phyloP scores from a whole-genome alignment of 2,797 vertebrate genomes.

The Sebastes taczanowskii region DNA sequence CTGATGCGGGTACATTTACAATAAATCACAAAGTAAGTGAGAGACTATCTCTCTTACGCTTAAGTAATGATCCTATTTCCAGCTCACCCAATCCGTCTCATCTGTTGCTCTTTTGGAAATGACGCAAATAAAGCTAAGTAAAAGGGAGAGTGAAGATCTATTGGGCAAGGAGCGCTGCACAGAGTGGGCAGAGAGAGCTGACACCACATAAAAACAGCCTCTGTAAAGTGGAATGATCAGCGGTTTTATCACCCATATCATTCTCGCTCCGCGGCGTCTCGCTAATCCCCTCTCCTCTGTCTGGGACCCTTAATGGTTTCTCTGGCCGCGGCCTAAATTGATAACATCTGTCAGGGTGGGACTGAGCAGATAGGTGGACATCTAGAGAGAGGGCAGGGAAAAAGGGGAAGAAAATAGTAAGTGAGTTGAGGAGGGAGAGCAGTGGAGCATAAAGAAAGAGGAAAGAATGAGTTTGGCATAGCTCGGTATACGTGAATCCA shows the following conservation, averaged over 20 bases:
- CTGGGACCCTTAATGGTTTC: slow-evolving; percentile 63
- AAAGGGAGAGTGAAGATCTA: slow-evolving; percentile 30
- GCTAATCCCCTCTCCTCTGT: slow-evolving; percentile 54
- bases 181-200: slow-evolving; percentile 35
- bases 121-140: slow-evolving; percentile 36
- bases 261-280: slow-evolving; percentile 48
- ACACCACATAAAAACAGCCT: slow-evolving; percentile 44
- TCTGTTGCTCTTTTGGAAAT: slow-evolving; percentile 47
- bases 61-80: slow-evolving; percentile 47
- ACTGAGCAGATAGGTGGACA: slow-evolving; percentile 41
- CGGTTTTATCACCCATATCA: slow-evolving; percentile 62
- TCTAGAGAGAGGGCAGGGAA: slow-evolving; percentile 19
- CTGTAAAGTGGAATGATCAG: slow-evolving; percentile 65
- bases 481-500: background rate
- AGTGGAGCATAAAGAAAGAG: slow-evolving; percentile 16
- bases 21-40: slow-evolving; percentile 15
- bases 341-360: slow-evolving; percentile 70
- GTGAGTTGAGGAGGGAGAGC: background rate
- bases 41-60: slow-evolving; percentile 19
- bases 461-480: background rate
- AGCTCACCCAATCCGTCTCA: slow-evolving; percentile 15
- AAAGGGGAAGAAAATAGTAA: slow-evolving; percentile 4
- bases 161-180: slow-evolving; percentile 11
- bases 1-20: background rate
- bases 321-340: slow-evolving; percentile 55